Evolutionary conservation across 2,797 vertebrate genomes (phyloP), one percentile per base, ranked within the genome.

Genomic region (Amblyopsis hoosieri): DNA sequence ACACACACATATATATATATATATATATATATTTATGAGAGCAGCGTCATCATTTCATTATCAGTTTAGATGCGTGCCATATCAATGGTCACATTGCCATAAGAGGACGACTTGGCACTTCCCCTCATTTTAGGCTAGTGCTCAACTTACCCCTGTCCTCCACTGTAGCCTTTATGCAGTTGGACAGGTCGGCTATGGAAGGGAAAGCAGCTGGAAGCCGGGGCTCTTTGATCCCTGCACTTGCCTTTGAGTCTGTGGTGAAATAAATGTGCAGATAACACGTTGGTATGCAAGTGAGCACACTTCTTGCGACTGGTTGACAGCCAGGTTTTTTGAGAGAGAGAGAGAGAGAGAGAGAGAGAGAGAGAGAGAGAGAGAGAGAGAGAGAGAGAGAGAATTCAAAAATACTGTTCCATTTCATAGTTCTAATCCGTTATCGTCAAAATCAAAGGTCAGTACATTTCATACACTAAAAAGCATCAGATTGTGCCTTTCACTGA

Each of bases 141-240:
- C 31, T 15, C 14, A 10, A 60, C 92, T 88, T 85, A 97, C 97
- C 96, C 60, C 94, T 93, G 23, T 89, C 91, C 51, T 94, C 93
- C 83, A 94, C 90, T 54, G 92, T 90, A 0, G 94, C 91, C 85
- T 95, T 95, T 80, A 96, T 85, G 77, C 93, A 94, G 76, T 83
- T 91, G 71, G 94, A 92, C 62, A 95, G 85, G 78, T 95, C 95
- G 66, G 93, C 57, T 76, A 95, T 87, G 68, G 94, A 90, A 68
- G 94, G 92, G 69, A 93, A 91, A 23, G 93, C 80, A 69, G 90
- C 88, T 79, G 94, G 90, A 68, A 93, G 83, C 65, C 89, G 83
- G 46, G 94, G 90, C 77, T 93, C 90, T 76, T 93, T 82, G 60
- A 90, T 88, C 77, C 82, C 93, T 62, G 94, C 83, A 67, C 90